Percentiles rank a stretch among this genome's conserved stretches.
These are phyloP conservation scores for Dyspetes luteomarginatus DNA, from an alignment of 2,888 invertebrate genomes.

Conservation along the genomic window DNA sequence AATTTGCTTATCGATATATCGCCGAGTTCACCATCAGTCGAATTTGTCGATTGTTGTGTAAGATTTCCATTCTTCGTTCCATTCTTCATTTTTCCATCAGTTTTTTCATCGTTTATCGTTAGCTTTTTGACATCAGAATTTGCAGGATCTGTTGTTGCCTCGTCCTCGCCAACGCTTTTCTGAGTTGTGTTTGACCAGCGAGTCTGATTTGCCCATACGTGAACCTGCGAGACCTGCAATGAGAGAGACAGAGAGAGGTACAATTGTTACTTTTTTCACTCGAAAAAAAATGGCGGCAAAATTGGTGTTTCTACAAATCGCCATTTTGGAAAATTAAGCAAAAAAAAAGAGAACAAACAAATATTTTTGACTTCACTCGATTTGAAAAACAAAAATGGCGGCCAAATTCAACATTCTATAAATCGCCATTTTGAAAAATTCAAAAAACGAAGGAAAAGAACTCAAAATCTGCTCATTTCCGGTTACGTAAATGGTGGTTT, in stretches of 20 bases:
- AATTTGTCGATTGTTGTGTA: conserved; percentile 41
- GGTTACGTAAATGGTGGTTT: too few relatives aligned
- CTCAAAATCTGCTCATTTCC: too few relatives aligned
- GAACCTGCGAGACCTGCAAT: conserved; percentile 54
- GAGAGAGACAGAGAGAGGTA: not conserved
- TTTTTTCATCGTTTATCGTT: conserved; percentile 15
- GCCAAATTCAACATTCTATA: too few relatives aligned
- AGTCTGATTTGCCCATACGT: conserved; percentile 74
- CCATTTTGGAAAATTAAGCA: too few relatives aligned
- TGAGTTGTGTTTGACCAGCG: conserved; percentile 71
- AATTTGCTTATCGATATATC: conserved; percentile 81
- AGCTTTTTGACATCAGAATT: conserved; percentile 17
- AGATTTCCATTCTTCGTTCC: conserved; percentile 30
- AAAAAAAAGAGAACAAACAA: too few relatives aligned
- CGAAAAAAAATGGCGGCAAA: too few relatives aligned
- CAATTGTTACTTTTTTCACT: not conserved
- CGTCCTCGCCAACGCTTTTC: conserved; percentile 51
- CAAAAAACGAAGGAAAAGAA: too few relatives aligned
- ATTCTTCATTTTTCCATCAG: conserved; percentile 43
- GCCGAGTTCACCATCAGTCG: conserved; percentile 71
- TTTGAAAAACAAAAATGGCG: too few relatives aligned
- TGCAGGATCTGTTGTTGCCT: not conserved
- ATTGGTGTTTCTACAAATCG: too few relatives aligned
- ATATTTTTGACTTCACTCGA: too few relatives aligned
- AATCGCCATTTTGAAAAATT: too few relatives aligned